A percentile compares a stretch with the other conserved stretches of the same genome.
Conservation (phyloP, 2,113 vertebrate species). For the Muscicapa adusta region DNA sequence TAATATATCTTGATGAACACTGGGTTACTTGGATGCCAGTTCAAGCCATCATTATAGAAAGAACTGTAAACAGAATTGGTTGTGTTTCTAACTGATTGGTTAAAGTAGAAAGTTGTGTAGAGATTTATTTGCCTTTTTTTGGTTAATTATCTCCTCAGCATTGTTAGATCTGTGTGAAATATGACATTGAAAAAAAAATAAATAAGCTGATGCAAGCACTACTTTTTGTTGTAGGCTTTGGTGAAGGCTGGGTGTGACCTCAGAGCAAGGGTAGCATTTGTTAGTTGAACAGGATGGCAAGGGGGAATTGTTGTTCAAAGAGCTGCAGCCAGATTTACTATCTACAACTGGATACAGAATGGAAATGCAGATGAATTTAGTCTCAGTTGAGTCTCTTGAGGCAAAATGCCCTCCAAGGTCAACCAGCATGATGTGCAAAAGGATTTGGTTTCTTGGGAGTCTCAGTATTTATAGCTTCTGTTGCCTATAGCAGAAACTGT, state of each 20-base stretch:
- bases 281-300: not conserved
- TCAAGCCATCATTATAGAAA: not conserved
- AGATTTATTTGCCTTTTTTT: no score
- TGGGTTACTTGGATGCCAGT: not conserved
- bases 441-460: not conserved
- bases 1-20: not conserved
- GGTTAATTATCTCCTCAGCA: not conserved
- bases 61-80: not conserved
- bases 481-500: not conserved
- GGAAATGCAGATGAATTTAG: not conserved
- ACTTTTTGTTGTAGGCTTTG: not conserved
- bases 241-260: not conserved
- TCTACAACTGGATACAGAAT: not conserved
- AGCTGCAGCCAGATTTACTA: not conserved
- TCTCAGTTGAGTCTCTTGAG: not conserved
- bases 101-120: not conserved
- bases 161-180: not conserved
- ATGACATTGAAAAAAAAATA: not conserved
- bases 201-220: not conserved
- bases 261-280: rapidly evolving
- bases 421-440: not conserved
- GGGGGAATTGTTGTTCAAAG: not conserved
- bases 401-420: not conserved
- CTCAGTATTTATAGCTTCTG: not conserved
- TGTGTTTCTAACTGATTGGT: not conserved